Base-by-base conservation (phyloP, 2,797 vertebrate species). In the Chaetophractus vellerosus region DNA sequence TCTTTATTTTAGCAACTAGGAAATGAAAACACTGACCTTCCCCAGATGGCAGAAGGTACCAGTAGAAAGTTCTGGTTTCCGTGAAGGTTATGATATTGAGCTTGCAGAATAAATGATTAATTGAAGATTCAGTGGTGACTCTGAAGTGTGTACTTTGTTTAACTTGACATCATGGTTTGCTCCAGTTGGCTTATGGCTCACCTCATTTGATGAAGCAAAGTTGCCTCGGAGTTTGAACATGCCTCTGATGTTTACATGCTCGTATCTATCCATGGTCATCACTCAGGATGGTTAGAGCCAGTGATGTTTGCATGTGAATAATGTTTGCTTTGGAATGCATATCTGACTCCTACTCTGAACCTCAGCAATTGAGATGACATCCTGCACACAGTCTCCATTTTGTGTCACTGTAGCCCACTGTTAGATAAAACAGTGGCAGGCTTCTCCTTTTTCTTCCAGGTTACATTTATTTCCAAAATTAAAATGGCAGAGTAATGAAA, bases 401-500 rank as follows among this genome's bases (percentile, higher is more conserved):
- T 57, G 52, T 71, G 75, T 19, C 36, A 19, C 14, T 74, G 5
- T 93, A n/a, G 76, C 71, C 23, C 3, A 55, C 57, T 71, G 9
- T 92, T 91, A 66, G 24, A 4, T 69, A n/a, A 81, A 92, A 97
- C 57, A 71, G 57, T 57, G 66, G 59, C 81, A 96, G 64, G 81
- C 50, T 78, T 38, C 38, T 38, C 38, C 38, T 38, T 38, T 38
- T 38, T 38, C 38, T 38, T 38, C 38, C 38, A 38, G 38, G 38
- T 38, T 38, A 38, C 38, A 38, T 38, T 38, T 3, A 38, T 38
- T 38, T 38, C 38, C 26, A 75, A 69, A 88, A 88, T 6, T 82
- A 87, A 93, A 95, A 71, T 81, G 64, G 80, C 71, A 91, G 96
- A 84, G 9, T 85, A 91, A 97, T 78, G 59, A 94, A 94, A 95